Base-by-base conservation (phyloP, 2,113 vertebrate species). In the Erinaceus europaeus region DNA sequence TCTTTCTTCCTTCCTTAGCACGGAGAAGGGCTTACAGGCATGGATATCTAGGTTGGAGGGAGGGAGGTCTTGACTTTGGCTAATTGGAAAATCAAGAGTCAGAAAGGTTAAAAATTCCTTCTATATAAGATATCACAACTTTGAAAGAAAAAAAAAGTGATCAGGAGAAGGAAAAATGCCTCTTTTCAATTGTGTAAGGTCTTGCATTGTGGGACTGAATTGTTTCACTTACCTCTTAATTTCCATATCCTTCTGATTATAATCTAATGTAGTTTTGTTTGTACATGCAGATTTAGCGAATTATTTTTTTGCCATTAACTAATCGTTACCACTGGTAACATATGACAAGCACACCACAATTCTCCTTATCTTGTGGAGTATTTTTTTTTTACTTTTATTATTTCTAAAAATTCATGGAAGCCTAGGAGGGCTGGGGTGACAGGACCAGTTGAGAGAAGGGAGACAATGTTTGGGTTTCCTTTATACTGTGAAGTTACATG, bases 401-500 rank as follows among this genome's bases (percentile, higher is more conserved):
- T 93, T 96, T 93, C 92, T 85, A 95, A 88, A 95, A 94, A 96
- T 96, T 97, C 88, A 96, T 50, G 89, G 93, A 93, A 94, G 90
- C 90, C 77, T 72, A 96, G 89, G 95, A 90, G 91, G 95, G 88
- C 91, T 96, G 95, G 95, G 88, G 95, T 94, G 96, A 95, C 93
- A 61, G 36, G 91, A 96, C 87, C 91, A 94, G 92, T 94, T 86
- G 93, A 96, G 94, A 95, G 95, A 50, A 97, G 95, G 96, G 91
- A 97, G 95, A 95, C 86, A 77, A 90, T 93, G 69, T 94, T 88
- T 76, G 29, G 92, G 92, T 95, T 96, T 97, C 95, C 95, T 97
- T 96, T 97, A 97, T 97, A 98, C 97, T 98, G 97, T 98, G 97
- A 98, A 98, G 94, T 97, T 96, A 96, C 96, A 93, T 95, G 90